Conservation (phyloP, 2,888 invertebrate species). For the Epinotia nisella region DNA sequence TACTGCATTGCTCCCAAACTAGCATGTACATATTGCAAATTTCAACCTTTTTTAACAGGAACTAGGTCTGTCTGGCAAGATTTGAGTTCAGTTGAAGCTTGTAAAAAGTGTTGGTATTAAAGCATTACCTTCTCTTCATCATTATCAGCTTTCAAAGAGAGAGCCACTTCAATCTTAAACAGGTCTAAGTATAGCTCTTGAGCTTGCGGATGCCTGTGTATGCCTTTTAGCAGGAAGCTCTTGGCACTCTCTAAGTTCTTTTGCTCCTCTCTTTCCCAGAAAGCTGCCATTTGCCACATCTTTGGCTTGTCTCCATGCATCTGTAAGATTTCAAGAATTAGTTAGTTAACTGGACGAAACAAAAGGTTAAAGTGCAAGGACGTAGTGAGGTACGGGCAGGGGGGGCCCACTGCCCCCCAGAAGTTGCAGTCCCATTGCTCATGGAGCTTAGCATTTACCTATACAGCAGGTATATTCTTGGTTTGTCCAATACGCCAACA, state of each 20-base stretch:
- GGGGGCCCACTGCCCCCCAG: too few species aligned
- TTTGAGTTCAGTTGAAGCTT: background rate
- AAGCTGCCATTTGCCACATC: constrained; percentile 92
- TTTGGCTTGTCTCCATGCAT: constrained; percentile 89
- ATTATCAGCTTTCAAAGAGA: constrained; percentile 64
- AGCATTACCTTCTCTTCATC: constrained; percentile 71
- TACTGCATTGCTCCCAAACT: background rate
- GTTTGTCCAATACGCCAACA: too few species aligned
- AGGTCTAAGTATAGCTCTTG: constrained; percentile 88
- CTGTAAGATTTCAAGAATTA: constrained; percentile 59
- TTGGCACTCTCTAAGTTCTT: constrained; percentile 88
- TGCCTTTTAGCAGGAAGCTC: constrained; percentile 89
- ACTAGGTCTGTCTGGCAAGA: background rate
- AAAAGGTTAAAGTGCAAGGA: too few species aligned
- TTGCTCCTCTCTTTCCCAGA: constrained; percentile 90
- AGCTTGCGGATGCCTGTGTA: constrained; percentile 89
- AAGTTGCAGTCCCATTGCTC: too few species aligned
- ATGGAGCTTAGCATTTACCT: too few species aligned
- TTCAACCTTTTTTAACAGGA: background rate
- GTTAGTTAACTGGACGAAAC: background rate
- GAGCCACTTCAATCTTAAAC: constrained; percentile 71
- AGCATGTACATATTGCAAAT: background rate
- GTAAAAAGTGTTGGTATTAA: background rate
- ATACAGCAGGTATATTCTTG: too few species aligned
- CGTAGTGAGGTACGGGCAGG: too few species aligned